Evolutionary conservation across 1,140 invertebrate genomes (phyloP).

Genomic region (Adoxophyes honmai): DNA sequence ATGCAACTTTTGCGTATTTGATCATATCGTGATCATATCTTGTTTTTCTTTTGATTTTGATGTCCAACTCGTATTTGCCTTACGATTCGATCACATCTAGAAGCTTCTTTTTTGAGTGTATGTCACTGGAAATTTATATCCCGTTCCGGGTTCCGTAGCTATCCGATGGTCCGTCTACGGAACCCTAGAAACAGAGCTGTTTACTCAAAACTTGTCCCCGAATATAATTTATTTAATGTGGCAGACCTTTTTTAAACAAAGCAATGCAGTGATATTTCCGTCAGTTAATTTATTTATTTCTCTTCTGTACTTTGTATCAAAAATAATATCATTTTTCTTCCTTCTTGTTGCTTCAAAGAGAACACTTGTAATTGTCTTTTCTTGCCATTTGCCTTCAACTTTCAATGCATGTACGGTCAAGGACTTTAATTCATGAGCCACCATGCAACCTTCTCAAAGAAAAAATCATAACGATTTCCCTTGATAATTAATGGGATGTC

Average conservation of each 20-base stretch:
- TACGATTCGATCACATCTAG: not conserved
- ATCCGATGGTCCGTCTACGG: no score
- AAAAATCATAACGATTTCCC: no score
- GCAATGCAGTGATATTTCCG: not conserved
- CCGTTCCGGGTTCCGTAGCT: no score
- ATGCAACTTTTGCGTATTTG: constrained; percentile 1
- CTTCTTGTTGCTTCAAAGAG: constrained; percentile 1
- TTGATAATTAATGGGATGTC: no score
- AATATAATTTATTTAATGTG: not conserved
- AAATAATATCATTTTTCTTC: not conserved
- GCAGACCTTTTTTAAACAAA: not conserved
- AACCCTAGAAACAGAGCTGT: not conserved
- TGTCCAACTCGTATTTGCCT: not conserved
- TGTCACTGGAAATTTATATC: no score
- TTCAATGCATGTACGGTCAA: no score
- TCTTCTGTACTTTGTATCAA: not conserved
- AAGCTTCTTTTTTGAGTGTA: no score
- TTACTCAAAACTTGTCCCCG: not conserved
- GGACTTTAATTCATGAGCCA: no score
- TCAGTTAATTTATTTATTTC: not conserved
- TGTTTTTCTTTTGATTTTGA: not conserved
- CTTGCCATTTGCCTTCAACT: not conserved
- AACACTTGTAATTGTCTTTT: constrained; percentile 2
- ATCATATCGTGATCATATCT: not conserved
- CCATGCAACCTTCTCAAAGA: no score